Percentiles rank a stretch among this genome's conserved stretches.
These are phyloP conservation scores for Lepeophtheirus salmonis DNA, from an alignment of 1,140 invertebrate species.

Conservation along the genomic window DNA sequence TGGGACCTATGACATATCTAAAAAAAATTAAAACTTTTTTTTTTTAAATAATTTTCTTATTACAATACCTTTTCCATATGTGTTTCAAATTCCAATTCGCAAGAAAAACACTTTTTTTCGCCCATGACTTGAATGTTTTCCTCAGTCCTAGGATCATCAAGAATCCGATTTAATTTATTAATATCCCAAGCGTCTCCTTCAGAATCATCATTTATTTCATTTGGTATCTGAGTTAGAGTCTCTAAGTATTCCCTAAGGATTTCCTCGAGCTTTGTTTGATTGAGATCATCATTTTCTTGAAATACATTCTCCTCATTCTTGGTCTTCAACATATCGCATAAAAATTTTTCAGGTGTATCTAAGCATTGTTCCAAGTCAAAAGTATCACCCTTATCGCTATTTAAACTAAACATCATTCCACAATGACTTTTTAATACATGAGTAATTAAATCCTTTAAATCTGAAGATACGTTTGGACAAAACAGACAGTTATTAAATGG, in stretches of 20 bases:
- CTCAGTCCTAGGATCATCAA: neutral
- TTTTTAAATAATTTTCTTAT: neutral
- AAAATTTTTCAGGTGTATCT: neutral
- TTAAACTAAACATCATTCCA: neutral
- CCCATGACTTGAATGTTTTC: neutral
- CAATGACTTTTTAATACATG: neutral
- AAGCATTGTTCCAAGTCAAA: neutral
- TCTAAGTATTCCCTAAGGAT: too few species aligned
- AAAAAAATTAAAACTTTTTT: neutral
- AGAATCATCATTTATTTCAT: neutral
- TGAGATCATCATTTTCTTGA: neutral
- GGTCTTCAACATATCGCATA: too few species aligned
- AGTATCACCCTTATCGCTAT: neutral
- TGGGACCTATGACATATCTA: neutral
- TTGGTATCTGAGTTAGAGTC: neutral
- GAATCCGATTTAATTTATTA: neutral
- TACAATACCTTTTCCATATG: neutral
- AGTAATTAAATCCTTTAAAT: neutral
- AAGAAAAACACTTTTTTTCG: neutral
- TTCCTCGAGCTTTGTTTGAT: neutral
- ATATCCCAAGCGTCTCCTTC: neutral
- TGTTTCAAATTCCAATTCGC: neutral
- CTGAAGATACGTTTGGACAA: neutral
- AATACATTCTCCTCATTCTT: too few species aligned
- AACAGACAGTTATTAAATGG: neutral